phyloP scores from a whole-genome alignment of 2,797 vertebrate genomes.

The Acrocephalus scirpaceus region DNA sequence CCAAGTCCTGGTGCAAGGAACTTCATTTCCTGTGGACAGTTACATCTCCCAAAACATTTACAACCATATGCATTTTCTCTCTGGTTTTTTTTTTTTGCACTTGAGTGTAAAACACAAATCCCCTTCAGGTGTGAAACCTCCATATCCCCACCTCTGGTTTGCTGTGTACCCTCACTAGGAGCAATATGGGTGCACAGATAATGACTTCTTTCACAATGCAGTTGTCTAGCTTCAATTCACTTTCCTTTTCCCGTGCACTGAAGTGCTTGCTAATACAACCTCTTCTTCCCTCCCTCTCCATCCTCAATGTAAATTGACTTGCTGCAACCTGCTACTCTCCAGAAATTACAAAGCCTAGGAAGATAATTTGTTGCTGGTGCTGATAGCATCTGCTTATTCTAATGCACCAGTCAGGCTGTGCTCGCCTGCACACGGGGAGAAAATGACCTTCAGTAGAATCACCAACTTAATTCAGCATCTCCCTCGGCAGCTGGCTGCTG shows the following conservation, averaged over 20 bases:
- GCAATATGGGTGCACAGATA: neutral
- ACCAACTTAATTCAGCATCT: constrained; percentile 5
- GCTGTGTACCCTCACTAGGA: neutral
- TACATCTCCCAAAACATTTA: neutral
- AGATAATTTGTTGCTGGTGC: constrained; percentile 65
- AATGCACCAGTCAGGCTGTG: constrained; percentile 8
- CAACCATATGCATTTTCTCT: neutral
- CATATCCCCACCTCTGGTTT: neutral
- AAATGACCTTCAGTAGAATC: constrained; percentile 47
- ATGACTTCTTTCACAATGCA: neutral
- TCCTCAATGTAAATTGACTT: constrained; percentile 60
- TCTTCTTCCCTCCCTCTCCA: neutral
- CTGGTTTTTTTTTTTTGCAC: neutral
- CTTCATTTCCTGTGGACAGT: neutral
- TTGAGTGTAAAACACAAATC: neutral
- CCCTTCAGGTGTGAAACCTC: neutral
- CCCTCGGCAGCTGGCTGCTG: neutral
- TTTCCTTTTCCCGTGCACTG: neutral
- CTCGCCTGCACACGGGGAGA: neutral
- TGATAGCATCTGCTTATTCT: constrained; percentile 73
- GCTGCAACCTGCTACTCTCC: constrained; percentile 64
- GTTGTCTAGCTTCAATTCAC: neutral
- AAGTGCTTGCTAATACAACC: neutral
- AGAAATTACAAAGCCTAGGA: constrained; percentile 67
- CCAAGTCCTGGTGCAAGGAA: neutral